A percentile compares a stretch with the other conserved stretches of the same genome.
These are phyloP conservation scores for Epistrophe grossulariae DNA, from an alignment of 2,888 invertebrate species.

Conservation along the genomic window DNA sequence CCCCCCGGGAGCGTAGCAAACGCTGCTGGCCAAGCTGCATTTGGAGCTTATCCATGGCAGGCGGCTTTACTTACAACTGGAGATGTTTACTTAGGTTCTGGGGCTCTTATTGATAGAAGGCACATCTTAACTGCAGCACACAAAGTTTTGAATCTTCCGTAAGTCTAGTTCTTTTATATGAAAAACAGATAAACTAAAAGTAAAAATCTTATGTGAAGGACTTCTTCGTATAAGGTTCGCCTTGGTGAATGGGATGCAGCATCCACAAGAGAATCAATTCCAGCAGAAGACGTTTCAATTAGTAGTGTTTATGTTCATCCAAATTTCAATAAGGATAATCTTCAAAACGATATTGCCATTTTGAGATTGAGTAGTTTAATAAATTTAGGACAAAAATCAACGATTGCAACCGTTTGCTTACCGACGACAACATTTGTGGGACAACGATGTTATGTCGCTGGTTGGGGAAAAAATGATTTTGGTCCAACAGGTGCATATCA, in stretches of 20 bases:
- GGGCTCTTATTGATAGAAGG: slow-evolving; percentile 88
- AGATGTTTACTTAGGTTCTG: slow-evolving; percentile 89
- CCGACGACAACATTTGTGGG: slow-evolving; percentile 84
- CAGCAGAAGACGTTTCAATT: slow-evolving; percentile 87
- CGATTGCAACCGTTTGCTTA: slow-evolving; percentile 87
- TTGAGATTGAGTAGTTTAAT: slow-evolving; percentile 87
- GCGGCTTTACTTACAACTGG: slow-evolving; percentile 86
- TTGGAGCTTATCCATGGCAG: slow-evolving; percentile 91
- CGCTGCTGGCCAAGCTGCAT: slow-evolving; percentile 86
- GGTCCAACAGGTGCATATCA: slow-evolving; percentile 84
- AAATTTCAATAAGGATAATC: slow-evolving; percentile 88
- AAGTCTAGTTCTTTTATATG: slow-evolving; percentile 80
- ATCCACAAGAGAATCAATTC: slow-evolving; percentile 87
- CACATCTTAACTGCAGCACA: slow-evolving; percentile 91
- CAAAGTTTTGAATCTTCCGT: slow-evolving; percentile 87
- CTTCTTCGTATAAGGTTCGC: slow-evolving; percentile 86
- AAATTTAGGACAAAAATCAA: slow-evolving; percentile 85
- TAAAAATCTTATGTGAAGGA: slow-evolving; percentile 74
- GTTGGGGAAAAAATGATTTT: slow-evolving; percentile 94
- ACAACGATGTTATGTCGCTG: slow-evolving; percentile 87
- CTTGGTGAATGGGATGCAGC: slow-evolving; percentile 91
- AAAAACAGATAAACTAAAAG: neutral
- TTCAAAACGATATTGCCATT: slow-evolving; percentile 93
- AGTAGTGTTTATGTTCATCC: slow-evolving; percentile 87
- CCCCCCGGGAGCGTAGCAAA: slow-evolving; percentile 81